Percentiles rank a stretch among this genome's conserved stretches.
Conservation (phyloP, 1,140 invertebrate genomes). For the Calliopsis andreniformis region DNA sequence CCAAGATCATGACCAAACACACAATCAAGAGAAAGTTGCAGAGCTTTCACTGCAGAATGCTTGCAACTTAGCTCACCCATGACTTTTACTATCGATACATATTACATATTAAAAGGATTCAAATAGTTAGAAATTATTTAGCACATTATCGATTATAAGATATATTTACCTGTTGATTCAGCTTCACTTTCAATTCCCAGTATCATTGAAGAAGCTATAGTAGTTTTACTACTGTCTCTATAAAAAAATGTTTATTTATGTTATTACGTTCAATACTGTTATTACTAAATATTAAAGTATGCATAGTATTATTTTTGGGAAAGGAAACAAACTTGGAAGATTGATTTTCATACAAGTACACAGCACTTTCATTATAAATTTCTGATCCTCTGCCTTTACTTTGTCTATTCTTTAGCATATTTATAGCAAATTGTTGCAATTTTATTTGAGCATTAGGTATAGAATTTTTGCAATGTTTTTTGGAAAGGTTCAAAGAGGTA, state of each 20-base stretch:
- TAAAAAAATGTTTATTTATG: slow-evolving; percentile 42
- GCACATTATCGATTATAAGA: too few species aligned
- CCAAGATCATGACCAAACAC: slow-evolving; percentile 36
- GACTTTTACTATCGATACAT: neutral
- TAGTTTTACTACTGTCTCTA: slow-evolving; percentile 62
- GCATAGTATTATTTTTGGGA: too few species aligned
- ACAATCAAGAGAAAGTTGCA: slow-evolving; percentile 62
- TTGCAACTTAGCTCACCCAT: neutral
- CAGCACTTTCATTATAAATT: slow-evolving; percentile 18
- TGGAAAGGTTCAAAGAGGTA: neutral
- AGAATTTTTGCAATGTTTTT: neutral
- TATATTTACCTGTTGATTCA: slow-evolving; percentile 31
- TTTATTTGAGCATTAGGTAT: neutral
- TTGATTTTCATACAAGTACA: slow-evolving; percentile 50
- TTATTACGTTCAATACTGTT: neutral
- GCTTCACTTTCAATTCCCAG: slow-evolving; percentile 33
- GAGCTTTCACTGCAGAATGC: slow-evolving; percentile 64
- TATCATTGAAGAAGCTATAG: slow-evolving; percentile 53
- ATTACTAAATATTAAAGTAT: neutral
- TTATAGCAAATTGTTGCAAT: neutral
- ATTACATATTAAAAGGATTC: neutral
- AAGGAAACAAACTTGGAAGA: slow-evolving; percentile 65
- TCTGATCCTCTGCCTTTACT: neutral
- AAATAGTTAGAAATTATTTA: slow-evolving; percentile 5
- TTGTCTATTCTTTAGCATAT: neutral